These are phyloP conservation scores for Penaeus monodon DNA, from an alignment of 2,888 invertebrate species.

Conservation along the genomic window DNA sequence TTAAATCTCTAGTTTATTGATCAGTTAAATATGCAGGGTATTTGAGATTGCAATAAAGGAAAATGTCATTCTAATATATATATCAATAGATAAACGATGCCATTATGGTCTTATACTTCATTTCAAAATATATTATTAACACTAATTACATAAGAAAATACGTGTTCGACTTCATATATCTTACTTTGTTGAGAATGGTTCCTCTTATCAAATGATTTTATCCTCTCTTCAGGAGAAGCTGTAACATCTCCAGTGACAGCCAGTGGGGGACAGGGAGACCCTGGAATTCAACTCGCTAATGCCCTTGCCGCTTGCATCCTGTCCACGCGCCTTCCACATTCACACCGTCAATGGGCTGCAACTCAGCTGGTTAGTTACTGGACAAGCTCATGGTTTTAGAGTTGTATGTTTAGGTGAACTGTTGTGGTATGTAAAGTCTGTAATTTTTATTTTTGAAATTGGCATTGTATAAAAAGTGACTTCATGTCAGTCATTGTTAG, in stretches of 20 bases:
- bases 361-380: constrained; percentile 73
- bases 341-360: constrained; percentile 76
- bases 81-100: too few relatives aligned
- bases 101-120: too few relatives aligned
- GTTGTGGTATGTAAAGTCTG: too few relatives aligned
- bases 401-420: too few relatives aligned
- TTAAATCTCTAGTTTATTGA: too few relatives aligned
- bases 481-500: too few relatives aligned
- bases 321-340: constrained; percentile 73
- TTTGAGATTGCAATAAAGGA: background rate
- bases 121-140: too few relatives aligned
- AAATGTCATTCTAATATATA: too few relatives aligned
- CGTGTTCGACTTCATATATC: background rate
- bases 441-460: too few relatives aligned
- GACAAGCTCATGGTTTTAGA: too few relatives aligned
- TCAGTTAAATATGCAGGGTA: too few relatives aligned
- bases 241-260: constrained; percentile 27
- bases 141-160: background rate
- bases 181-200: background rate
- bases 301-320: constrained; percentile 76
- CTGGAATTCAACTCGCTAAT: constrained; percentile 73
- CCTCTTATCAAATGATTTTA: background rate
- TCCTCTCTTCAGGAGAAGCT: constrained; percentile 21
- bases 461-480: too few relatives aligned
- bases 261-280: constrained; percentile 65